Percentiles rank a stretch among this genome's conserved stretches.
These are phyloP conservation scores for Spea bombifrons DNA, from an alignment of 2,113 vertebrate species.

Conservation along the genomic window DNA sequence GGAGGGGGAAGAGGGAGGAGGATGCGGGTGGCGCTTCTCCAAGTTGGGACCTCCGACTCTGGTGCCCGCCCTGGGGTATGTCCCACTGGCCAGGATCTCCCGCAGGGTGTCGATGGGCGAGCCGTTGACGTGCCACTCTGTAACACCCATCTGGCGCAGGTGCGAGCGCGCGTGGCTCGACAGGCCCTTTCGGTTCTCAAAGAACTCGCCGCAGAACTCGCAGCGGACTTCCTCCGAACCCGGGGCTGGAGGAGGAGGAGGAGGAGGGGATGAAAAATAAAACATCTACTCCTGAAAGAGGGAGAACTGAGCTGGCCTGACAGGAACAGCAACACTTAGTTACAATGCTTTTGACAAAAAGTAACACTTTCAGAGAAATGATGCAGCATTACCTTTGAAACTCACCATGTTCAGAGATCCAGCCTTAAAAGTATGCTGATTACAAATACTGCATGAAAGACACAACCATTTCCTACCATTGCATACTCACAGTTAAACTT, in stretches of 20 bases:
- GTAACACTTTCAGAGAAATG: no score
- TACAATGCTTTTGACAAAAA: no score
- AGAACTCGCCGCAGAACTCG: slow-evolving; percentile 92
- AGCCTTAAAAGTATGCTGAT: no score
- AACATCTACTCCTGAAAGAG: slow-evolving; percentile 44
- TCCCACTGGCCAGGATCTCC: slow-evolving; percentile 66
- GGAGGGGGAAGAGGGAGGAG: slow-evolving; percentile 41
- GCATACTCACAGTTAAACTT: no score
- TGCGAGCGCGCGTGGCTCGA: slow-evolving; percentile 93
- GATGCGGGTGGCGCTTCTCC: slow-evolving; percentile 46
- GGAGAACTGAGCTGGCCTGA: not conserved
- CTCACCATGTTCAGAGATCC: no score
- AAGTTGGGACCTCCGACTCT: slow-evolving; percentile 47
- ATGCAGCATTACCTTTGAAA: no score
- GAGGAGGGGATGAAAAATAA: slow-evolving; percentile 41
- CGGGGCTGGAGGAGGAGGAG: slow-evolving; percentile 51
- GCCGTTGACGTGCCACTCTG: slow-evolving; percentile 92
- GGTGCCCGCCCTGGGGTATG: slow-evolving; percentile 33
- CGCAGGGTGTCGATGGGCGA: slow-evolving; percentile 90
- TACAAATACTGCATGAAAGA: no score
- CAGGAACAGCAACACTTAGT: not conserved
- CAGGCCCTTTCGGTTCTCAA: slow-evolving; percentile 91
- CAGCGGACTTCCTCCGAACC: slow-evolving; percentile 88
- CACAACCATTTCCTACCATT: no score
- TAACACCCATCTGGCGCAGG: slow-evolving; percentile 92